These are phyloP conservation scores for Formica selysi DNA, from an alignment of 1,140 invertebrate genomes.

Conservation along the genomic window DNA sequence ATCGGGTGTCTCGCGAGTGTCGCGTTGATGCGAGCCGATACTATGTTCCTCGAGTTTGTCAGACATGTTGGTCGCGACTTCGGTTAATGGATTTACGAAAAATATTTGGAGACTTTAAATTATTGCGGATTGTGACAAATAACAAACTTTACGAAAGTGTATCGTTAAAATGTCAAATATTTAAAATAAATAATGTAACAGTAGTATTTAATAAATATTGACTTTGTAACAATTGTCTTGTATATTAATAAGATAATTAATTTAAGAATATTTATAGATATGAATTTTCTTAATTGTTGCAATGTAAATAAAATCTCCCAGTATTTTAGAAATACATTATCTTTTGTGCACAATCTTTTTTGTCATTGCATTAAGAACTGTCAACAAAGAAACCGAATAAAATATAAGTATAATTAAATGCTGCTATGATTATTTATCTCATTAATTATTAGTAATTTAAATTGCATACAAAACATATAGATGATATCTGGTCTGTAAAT, in stretches of 20 bases:
- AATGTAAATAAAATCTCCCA: not conserved
- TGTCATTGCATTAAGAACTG: not conserved
- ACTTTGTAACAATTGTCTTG: not conserved
- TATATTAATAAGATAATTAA: not conserved
- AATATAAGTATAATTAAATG: conserved; percentile 2
- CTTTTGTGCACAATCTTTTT: not conserved
- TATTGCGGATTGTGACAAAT: not conserved
- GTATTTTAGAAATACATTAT: not conserved
- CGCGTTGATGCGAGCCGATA: not conserved
- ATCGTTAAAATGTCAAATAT: not conserved
- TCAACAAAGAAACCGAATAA: not conserved
- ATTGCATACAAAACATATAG: not conserved
- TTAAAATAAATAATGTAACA: not conserved
- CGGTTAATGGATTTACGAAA: not conserved
- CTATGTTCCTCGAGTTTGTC: not conserved
- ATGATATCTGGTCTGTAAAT: not conserved
- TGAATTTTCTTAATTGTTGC: not conserved
- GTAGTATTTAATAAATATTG: not conserved
- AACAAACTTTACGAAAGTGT: not conserved
- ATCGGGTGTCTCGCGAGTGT: conserved; percentile 70
- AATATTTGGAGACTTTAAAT: not conserved
- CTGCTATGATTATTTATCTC: not conserved
- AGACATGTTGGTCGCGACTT: not conserved
- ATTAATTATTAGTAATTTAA: conserved; percentile 30
- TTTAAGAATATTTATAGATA: not conserved